Base-by-base conservation (phyloP, 2,113 vertebrate species). In the Microcebus ravelobensis region DNA sequence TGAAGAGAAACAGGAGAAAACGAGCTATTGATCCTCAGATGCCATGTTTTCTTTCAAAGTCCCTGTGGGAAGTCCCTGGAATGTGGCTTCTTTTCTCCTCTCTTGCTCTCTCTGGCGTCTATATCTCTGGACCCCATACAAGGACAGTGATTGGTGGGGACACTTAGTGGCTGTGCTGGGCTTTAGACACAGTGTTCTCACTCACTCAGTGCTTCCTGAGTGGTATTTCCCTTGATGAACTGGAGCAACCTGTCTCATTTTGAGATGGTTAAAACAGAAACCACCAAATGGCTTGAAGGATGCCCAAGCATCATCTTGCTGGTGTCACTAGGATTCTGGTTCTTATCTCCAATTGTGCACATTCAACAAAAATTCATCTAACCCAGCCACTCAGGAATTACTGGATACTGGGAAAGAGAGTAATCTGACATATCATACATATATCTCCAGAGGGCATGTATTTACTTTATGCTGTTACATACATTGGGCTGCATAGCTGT, bases 391-490 rank as follows among this genome's bases (percentile, higher is more conserved):
- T 84, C 57, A 39, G 50, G 82, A 81, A 31, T 48, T n/a, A 8
- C 25, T 61, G 14, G 23, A 23, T 25, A 83, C 31, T 74, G 52
- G 42, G n/a, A 59, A 57, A 81, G 14, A 23, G 1, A 36, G 52
- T 87, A 5, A 11, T 17, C 23, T 25, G 42, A 86, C 45, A 45
- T 45, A 45, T 45, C 0, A 3, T 27, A 34, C 34, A 31, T 50
- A 18, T 15, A 42, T 1, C 12, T 2, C 57, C 17, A 3, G 13
- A 45, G 8, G 10, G 5, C 10, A 10, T 6, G 3, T 34, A 57
- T n/a, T 48, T 27, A 23, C 25, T 59, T 65, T 17, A 3, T 12
- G 39, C 36, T 48, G 7, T n/a, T 14, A 2, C 8, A 6, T 23
- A 11, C 14, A 34, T 55, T 20, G 23, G 52, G 42, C 21, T 6